Percentiles rank a stretch among this genome's conserved stretches.
These are phyloP conservation scores for Crocidura indochinensis DNA, from an alignment of 2,797 vertebrate genomes.

Conservation along the genomic window DNA sequence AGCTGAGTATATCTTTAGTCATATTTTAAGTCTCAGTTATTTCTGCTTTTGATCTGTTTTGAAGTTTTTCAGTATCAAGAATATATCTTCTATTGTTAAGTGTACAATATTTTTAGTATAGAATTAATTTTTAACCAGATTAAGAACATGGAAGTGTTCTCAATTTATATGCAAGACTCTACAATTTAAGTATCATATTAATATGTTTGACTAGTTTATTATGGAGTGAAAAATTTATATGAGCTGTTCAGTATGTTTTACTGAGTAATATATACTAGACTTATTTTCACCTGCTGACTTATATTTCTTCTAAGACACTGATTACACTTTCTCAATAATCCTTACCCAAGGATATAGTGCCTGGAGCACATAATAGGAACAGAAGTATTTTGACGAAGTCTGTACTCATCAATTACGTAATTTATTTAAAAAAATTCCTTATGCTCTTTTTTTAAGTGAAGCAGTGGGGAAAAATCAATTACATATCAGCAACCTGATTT, in stretches of 20 bases:
- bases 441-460: not conserved
- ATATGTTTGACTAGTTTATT: not conserved
- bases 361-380: slow-evolving; percentile 35
- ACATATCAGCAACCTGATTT: slow-evolving; percentile 10
- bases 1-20: slow-evolving; percentile 28
- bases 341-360: slow-evolving; percentile 34
- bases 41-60: slow-evolving; percentile 28
- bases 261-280: not conserved
- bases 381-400: slow-evolving; percentile 27
- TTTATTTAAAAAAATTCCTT: not conserved
- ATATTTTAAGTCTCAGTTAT: slow-evolving; percentile 7
- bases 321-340: slow-evolving; percentile 33
- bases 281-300: not conserved
- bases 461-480: not conserved
- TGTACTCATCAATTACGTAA: slow-evolving; percentile 11
- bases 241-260: not conserved
- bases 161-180: slow-evolving; percentile 33
- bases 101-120: slow-evolving; percentile 48
- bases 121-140: slow-evolving; percentile 23
- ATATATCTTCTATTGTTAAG: slow-evolving; percentile 12
- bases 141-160: slow-evolving; percentile 2
- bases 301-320: not conserved
- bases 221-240: not conserved
- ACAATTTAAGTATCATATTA: not conserved
- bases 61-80: slow-evolving; percentile 43